These are phyloP conservation scores for Cotesia typhae DNA, from an alignment of 1,140 invertebrate genomes.

Conservation along the genomic window DNA sequence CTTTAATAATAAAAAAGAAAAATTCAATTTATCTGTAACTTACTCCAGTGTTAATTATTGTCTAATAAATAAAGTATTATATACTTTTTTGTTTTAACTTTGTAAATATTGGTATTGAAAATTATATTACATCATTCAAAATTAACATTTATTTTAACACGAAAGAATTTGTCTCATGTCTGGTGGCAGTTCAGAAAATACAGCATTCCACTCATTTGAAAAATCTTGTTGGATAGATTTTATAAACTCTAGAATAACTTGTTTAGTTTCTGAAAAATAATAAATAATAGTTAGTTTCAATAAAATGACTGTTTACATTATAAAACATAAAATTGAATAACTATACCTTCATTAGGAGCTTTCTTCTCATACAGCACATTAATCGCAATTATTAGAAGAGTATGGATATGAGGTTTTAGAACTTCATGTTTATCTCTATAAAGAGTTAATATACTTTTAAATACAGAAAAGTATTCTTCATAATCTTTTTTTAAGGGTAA, in stretches of 20 bases:
- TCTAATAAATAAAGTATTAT: no score
- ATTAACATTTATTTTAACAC: constrained; percentile 43
- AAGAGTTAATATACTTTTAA: constrained; percentile 72
- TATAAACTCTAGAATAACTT: constrained; percentile 64
- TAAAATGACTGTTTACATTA: constrained; percentile 2
- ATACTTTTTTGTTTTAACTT: background rate
- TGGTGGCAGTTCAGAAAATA: constrained; percentile 56
- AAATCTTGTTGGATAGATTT: constrained; percentile 69
- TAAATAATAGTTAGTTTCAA: constrained; percentile 35
- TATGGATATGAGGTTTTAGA: constrained; percentile 65
- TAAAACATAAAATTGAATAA: constrained; percentile 23
- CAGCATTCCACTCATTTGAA: constrained; percentile 65
- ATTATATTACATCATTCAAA: no score
- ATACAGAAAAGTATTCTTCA: constrained; percentile 77
- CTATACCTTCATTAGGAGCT: constrained; percentile 60
- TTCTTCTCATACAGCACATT: constrained; percentile 67
- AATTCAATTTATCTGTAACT: no score
- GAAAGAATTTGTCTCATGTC: constrained; percentile 56
- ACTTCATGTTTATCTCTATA: constrained; percentile 69
- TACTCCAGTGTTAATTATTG: no score
- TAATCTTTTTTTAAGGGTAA: constrained; percentile 80
- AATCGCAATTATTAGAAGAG: constrained; percentile 68
- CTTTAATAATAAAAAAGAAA: no score
- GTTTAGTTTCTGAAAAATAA: constrained; percentile 63
- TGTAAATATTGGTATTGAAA: background rate